phyloP scores from a whole-genome alignment of 2,113 vertebrate species.

The Calonectris borealis region DNA sequence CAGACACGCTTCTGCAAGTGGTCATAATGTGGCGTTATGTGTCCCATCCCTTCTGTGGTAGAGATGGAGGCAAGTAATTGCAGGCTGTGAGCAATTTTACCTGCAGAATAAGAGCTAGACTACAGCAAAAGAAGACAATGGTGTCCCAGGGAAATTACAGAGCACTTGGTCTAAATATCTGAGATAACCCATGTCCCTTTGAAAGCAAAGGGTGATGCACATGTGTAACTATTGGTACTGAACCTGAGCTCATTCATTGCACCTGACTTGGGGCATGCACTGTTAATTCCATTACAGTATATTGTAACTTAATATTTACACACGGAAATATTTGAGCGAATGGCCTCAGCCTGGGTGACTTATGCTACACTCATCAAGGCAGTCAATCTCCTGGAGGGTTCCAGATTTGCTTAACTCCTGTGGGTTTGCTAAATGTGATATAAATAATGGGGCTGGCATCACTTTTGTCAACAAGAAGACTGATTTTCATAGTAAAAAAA shows the following conservation, averaged over 20 bases:
- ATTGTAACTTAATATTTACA: slow-evolving; percentile 62
- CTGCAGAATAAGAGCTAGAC: neutral
- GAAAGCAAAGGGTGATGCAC: neutral
- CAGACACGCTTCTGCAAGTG: neutral
- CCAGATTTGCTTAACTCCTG: slow-evolving; percentile 40
- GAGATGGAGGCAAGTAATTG: neutral
- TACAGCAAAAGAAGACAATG: neutral
- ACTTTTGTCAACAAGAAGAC: slow-evolving; percentile 13
- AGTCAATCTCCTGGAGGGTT: slow-evolving; percentile 47
- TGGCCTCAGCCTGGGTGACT: slow-evolving; percentile 31
- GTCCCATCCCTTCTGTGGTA: neutral
- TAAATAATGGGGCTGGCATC: slow-evolving; percentile 38
- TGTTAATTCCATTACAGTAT: slow-evolving; percentile 58
- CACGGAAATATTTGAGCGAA: slow-evolving; percentile 47
- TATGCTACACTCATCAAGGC: slow-evolving; percentile 59
- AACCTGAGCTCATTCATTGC: neutral
- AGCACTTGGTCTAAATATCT: neutral
- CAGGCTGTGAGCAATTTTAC: neutral
- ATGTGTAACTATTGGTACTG: neutral
- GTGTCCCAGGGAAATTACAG: neutral
- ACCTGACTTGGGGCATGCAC: slow-evolving; percentile 44
- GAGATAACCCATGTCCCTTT: neutral
- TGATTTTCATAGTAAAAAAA: slow-evolving; percentile 15
- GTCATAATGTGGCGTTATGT: neutral
- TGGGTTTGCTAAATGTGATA: slow-evolving; percentile 33